phyloP scores from a whole-genome alignment of 2,113 vertebrate species.

The Aplodontia rufa region DNA sequence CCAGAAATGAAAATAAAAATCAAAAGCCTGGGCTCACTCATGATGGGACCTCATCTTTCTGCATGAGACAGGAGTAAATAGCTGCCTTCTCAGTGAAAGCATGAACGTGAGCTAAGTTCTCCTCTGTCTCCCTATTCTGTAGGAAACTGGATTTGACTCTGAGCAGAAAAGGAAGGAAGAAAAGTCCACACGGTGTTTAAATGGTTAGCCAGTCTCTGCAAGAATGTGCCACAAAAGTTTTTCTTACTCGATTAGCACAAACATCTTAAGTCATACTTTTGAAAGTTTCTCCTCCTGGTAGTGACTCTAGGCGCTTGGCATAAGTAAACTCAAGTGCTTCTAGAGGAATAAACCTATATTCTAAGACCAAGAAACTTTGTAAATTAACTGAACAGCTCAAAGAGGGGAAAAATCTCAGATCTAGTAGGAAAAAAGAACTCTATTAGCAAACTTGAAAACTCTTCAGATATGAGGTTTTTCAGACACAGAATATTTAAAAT shows the following conservation, averaged over 20 bases:
- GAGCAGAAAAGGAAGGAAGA: neutral
- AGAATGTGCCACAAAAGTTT: neutral
- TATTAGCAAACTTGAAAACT: neutral
- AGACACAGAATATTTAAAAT: neutral
- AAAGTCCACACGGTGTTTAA: neutral
- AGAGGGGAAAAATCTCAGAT: too few relatives aligned
- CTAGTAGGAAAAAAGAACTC: neutral
- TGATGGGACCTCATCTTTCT: neutral
- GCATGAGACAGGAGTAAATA: neutral
- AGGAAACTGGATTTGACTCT: neutral
- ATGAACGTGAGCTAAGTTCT: neutral
- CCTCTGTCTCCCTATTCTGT: fast-evolving
- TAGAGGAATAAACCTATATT: neutral
- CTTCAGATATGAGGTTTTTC: neutral
- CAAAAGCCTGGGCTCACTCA: neutral
- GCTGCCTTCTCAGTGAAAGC: neutral
- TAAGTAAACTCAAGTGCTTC: neutral
- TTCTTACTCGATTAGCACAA: neutral
- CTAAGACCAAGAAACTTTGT: neutral
- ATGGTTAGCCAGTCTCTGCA: neutral
- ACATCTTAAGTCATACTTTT: neutral
- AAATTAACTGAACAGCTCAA: neutral
- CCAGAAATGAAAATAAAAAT: neutral
- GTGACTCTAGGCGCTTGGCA: neutral
- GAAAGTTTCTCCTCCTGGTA: neutral